Conservation (phyloP, 2,113 vertebrate genomes). For the Clinocottus analis region DNA sequence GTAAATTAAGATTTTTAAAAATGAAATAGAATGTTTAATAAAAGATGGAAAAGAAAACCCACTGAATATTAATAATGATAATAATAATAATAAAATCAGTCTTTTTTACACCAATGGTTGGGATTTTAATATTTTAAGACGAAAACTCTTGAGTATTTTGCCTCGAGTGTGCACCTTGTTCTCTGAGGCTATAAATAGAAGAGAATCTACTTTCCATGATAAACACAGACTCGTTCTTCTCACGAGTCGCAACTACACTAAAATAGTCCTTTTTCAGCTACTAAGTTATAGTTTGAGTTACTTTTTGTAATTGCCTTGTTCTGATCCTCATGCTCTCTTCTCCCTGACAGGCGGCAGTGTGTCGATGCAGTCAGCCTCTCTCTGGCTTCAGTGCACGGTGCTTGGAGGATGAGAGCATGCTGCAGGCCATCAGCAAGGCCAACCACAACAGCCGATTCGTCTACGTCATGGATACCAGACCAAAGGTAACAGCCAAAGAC, state of each 20-base stretch:
- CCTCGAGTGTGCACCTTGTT: background rate
- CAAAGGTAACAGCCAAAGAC: slow-evolving; percentile 85
- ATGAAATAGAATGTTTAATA: background rate
- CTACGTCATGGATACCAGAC: slow-evolving; percentile 98
- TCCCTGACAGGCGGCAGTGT: slow-evolving; percentile 91
- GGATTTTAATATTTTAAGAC: too few species aligned
- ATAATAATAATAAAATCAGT: too few species aligned
- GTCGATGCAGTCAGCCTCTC: slow-evolving; percentile 96
- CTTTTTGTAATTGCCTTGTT: background rate
- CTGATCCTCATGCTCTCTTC: background rate
- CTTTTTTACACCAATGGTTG: too few species aligned
- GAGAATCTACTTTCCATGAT: background rate
- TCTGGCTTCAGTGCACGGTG: slow-evolving; percentile 98
- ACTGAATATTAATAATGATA: too few species aligned
- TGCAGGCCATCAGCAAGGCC: slow-evolving; percentile 96
- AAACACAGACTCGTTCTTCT: background rate
- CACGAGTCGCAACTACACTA: background rate
- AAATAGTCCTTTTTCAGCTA: background rate
- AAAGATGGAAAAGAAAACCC: background rate
- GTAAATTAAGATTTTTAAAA: background rate
- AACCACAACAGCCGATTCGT: slow-evolving; percentile 92
- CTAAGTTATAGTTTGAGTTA: background rate
- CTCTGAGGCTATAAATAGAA: background rate
- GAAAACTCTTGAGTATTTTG: too few species aligned
- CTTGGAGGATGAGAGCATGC: slow-evolving; percentile 95